Evolutionary conservation across 2,797 vertebrate species (phyloP).

Genomic region (Urophycis tenuis): DNA sequence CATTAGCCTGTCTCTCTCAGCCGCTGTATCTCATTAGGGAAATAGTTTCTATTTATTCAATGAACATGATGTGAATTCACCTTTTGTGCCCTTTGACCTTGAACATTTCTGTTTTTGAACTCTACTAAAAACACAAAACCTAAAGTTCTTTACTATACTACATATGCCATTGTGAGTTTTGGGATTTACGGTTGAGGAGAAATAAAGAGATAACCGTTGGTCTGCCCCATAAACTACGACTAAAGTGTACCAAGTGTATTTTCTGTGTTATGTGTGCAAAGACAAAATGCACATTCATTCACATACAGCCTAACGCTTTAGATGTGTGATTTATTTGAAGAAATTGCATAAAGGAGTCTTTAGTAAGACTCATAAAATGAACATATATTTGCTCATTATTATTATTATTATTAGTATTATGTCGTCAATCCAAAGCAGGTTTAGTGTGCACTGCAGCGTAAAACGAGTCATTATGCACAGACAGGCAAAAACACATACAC

Average conservation of each 20-base stretch:
- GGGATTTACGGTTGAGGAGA: conserved; percentile 2
- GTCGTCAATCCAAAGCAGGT: not conserved
- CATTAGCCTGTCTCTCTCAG: no score
- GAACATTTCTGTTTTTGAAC: conserved; percentile 48
- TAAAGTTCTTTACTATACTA: conserved; percentile 16
- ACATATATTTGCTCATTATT: no score
- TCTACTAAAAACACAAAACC: conserved; percentile 53
- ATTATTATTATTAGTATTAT: not conserved
- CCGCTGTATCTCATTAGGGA: conserved; percentile 43
- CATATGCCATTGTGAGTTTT: not conserved
- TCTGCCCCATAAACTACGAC: no score
- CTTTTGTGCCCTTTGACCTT: conserved; percentile 62
- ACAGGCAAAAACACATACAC: no score
- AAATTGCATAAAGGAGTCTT: no score
- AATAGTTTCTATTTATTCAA: conserved; percentile 39
- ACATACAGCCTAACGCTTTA: not conserved
- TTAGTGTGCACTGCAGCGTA: not conserved
- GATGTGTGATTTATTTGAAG: not conserved
- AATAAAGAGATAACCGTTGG: no score
- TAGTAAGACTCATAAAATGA: no score
- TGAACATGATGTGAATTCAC: conserved; percentile 60
- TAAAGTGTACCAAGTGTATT: no score
- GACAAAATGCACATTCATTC: not conserved
- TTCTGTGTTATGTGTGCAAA: not conserved
- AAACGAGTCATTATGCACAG: not conserved